Percentiles rank a stretch among this genome's conserved stretches.
Conservation (phyloP, 2,113 vertebrate species). For the Phoxinus phoxinus region DNA sequence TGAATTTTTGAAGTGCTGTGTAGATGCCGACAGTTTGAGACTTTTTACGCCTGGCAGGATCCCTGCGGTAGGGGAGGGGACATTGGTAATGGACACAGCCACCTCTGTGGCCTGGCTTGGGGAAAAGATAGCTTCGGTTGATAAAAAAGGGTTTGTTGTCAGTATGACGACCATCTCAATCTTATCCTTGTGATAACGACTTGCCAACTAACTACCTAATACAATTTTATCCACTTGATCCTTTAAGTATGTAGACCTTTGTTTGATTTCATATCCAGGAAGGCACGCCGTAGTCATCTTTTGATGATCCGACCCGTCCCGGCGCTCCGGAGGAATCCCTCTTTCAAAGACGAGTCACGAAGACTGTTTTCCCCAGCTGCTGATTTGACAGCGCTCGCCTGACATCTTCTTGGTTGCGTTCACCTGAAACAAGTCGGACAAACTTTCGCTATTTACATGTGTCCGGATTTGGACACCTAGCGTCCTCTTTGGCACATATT, state of each 20-base stretch:
- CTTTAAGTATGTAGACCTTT: neutral
- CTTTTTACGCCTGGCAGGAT: conserved; percentile 11
- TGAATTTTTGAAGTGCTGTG: conserved; percentile 43
- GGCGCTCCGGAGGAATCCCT: neutral
- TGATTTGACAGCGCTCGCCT: conserved; percentile 42
- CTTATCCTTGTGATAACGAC: neutral
- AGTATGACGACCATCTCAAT: neutral
- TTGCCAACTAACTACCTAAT: neutral
- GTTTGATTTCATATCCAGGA: neutral
- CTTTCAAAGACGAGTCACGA: conserved; percentile 41
- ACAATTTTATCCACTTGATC: neutral
- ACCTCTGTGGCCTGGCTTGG: conserved; percentile 16
- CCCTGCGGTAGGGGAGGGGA: conserved; percentile 47
- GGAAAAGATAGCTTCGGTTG: conserved; percentile 23
- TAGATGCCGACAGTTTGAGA: conserved; percentile 27
- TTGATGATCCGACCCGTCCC: neutral
- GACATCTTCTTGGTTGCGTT: conserved; percentile 51
- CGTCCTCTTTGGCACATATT: conserved; percentile 44
- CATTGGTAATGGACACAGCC: conserved; percentile 55
- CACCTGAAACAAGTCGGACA: conserved; percentile 56
- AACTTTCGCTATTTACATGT: conserved; percentile 62
- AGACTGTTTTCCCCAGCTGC: conserved; percentile 22
- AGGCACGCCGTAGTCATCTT: neutral
- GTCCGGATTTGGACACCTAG: conserved; percentile 48
- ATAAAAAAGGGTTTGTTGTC: conserved; percentile 36